Conservation (phyloP, 2,888 invertebrate genomes). For the Norana najaformis region DNA sequence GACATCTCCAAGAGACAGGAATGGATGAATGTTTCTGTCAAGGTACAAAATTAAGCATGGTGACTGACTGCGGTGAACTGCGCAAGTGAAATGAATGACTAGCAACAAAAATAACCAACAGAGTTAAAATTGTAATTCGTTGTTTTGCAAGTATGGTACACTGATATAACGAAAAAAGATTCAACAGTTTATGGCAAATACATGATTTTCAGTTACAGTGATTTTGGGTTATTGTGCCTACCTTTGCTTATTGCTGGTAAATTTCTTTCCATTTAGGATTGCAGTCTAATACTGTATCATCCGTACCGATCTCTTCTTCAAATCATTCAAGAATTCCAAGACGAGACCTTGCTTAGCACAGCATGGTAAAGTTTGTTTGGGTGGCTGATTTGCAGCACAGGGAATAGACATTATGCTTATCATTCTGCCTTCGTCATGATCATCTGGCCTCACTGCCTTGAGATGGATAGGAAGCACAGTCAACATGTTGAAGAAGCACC, state of each 20-base stretch:
- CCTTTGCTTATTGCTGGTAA: neutral
- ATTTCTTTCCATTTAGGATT: constrained; percentile 70
- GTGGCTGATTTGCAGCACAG: neutral
- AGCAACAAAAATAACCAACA: neutral
- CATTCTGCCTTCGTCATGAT: too few relatives aligned
- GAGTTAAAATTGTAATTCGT: neutral
- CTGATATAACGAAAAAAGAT: neutral
- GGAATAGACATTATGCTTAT: neutral
- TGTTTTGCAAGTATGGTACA: neutral
- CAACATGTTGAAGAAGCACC: too few relatives aligned
- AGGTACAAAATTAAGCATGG: neutral
- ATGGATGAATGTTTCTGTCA: neutral
- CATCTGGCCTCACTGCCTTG: too few relatives aligned
- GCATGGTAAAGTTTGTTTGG: constrained; percentile 8
- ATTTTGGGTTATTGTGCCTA: neutral
- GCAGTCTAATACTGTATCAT: constrained; percentile 92
- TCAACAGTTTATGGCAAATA: too few relatives aligned
- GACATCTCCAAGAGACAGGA: too few relatives aligned
- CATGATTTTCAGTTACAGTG: neutral
- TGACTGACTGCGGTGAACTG: neutral
- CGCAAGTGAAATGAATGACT: neutral
- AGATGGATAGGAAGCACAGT: too few relatives aligned
- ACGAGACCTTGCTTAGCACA: constrained; percentile 41
- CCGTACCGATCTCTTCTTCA: constrained; percentile 88
- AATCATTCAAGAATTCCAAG: constrained; percentile 81